phyloP scores from a whole-genome alignment of 1,140 invertebrate species.

The Rhagoletis zephyria region DNA sequence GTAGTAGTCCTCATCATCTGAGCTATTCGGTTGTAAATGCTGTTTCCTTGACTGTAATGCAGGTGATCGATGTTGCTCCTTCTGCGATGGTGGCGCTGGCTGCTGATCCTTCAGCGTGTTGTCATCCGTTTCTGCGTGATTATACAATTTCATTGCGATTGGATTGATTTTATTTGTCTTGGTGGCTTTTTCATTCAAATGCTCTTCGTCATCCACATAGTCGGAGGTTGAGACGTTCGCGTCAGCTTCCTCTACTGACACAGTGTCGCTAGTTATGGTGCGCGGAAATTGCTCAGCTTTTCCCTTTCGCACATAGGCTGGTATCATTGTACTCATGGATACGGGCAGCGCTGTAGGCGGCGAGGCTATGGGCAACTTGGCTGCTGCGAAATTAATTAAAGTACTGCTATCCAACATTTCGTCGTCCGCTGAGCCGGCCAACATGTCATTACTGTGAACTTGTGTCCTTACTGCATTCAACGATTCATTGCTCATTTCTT shows the following conservation, averaged over 20 bases:
- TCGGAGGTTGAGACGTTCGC: slow-evolving; percentile 57
- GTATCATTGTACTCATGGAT: slow-evolving; percentile 62
- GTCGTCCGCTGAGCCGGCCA: slow-evolving; percentile 55
- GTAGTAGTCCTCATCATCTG: slow-evolving; percentile 51
- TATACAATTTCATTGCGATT: slow-evolving; percentile 46
- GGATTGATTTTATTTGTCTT: slow-evolving; percentile 21
- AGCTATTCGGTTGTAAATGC: slow-evolving; percentile 28
- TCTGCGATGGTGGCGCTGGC: background rate
- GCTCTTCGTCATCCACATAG: slow-evolving; percentile 56
- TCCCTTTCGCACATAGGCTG: slow-evolving; percentile 68
- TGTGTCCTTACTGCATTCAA: slow-evolving; percentile 10
- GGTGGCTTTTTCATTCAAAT: slow-evolving; percentile 9
- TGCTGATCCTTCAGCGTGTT: slow-evolving; percentile 48
- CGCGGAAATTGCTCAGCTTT: slow-evolving; percentile 61
- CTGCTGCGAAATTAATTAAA: background rate
- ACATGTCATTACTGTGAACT: background rate
- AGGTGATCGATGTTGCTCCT: slow-evolving; percentile 3
- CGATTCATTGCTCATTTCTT: slow-evolving; percentile 38
- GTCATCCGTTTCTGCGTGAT: slow-evolving; percentile 20
- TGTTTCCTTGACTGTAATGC: background rate
- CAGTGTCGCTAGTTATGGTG: background rate
- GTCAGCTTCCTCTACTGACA: slow-evolving; percentile 24
- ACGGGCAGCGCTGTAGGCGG: background rate
- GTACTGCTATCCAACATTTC: slow-evolving; percentile 57
- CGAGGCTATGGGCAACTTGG: background rate